Evolutionary conservation across 2,888 invertebrate genomes (phyloP), one percentile per base, ranked within the genome.

Genomic region (Eupsilia transversa): DNA sequence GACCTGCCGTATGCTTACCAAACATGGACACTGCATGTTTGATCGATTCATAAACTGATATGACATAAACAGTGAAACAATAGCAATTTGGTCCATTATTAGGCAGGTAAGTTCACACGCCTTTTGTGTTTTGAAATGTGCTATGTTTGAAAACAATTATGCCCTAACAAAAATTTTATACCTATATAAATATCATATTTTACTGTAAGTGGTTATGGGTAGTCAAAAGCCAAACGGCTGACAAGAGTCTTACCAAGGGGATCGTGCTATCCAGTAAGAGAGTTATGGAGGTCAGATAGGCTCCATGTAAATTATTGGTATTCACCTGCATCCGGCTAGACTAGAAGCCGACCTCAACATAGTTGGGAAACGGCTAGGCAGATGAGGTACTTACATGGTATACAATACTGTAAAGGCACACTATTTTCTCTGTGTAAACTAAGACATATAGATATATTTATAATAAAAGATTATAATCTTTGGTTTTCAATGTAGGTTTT

Each of bases 361-460:
- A 27, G 6, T 30, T 54, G 52, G 27, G 27, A 56, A 30, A 30
- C 17, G 30, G 30, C 17, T 3, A 7, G 17, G 17, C 9, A 30
- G 20, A 30, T 56, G 30, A 56, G 20, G 30, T 3, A 74, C 43
- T 30, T 9, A 14, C n/a, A 33, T 1, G 23, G 17, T 38, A n/a
- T n/a, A 79, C 54, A 73, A 60, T 23, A 52, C 20, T 41, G 23
- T 41, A 73, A 1, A n/a, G 17, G 6, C 23, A 52, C 10, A 33
- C 43, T 0, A 33, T 56, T 27, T 63, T 33, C 41, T 63, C 61
- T n/a, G 30, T 43, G 41, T 43, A 57, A 41, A 63, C 41, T 41
- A 49, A 77, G 27, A 63, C 61, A 38, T 60, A 33, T 3, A 60
- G 54, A 77, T 76, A 77, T 76, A 46, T 79, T 71, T 79, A 49